Evolutionary conservation across 2,113 vertebrate species (phyloP), one percentile per base, ranked within the genome.

Genomic region (Pelobates fuscus): DNA sequence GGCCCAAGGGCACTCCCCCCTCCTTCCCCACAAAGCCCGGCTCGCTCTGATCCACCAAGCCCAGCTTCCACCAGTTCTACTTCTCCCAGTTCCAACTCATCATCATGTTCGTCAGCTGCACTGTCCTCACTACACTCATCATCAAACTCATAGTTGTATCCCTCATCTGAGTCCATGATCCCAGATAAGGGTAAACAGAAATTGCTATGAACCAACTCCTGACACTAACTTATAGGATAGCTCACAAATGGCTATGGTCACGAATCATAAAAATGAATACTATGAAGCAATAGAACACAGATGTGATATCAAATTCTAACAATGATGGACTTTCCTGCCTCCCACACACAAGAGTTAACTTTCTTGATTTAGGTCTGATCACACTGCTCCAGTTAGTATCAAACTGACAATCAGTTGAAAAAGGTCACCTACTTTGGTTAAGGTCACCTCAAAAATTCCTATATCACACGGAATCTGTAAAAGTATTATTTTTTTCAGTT

Each of bases 141-240:
- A 86, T 98, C 95, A 89, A 94, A 97, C 83, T 98, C 96, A 91
- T 98, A 97, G 90, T 96, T 98, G 92, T 96, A 98, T 79, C 96
- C 96, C 88, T 98, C 95, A 94, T 98, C 96, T 86, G 95, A 97
- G 95, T 98, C 96, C 95, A 97, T 97, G 88, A 30, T 71, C 69
- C 41, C 69, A 61, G 69, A 20, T 5, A 54, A 49, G 73, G 82
- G 80, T 20, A 25, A 44, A 74, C 49, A 60, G 26, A n/a, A 60
- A 58, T 59, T 24, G 43, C 30, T 49, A 64, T 46, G 23, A 55
- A 70, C 66, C 27, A 37, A 46, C 43, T 52, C 44, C 30, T 25
- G 27, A 41, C 25, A 37, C 30, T 18, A 46, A 24, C 49, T 10
- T 32, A 18, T 3, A 52, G 62, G 32, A 5, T 27, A 20, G 25